Evolutionary conservation across 2,113 vertebrate genomes (phyloP).

Genomic region (Callopanchax toddi): DNA sequence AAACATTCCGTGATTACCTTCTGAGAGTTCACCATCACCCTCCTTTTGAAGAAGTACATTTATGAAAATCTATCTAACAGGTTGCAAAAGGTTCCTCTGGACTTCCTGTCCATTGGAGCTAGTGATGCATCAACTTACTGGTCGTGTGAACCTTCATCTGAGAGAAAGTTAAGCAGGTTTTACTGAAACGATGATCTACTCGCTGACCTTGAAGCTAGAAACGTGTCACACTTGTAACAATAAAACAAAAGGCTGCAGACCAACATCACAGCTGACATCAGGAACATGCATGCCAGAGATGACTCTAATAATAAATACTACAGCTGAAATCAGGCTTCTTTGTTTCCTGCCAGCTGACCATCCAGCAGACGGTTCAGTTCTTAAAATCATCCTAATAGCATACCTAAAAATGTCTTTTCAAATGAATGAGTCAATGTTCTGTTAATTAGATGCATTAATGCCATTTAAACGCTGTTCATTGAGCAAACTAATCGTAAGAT

Average conservation of each 20-base stretch:
- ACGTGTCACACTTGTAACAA: background rate
- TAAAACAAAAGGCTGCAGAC: background rate
- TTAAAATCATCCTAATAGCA: background rate
- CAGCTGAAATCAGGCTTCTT: no score
- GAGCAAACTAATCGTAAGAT: background rate
- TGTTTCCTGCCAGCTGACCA: no score
- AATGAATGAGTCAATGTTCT: background rate
- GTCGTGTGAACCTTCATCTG: no score
- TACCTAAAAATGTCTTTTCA: background rate
- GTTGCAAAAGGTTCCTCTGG: no score
- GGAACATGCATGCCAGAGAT: background rate
- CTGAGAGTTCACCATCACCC: no score
- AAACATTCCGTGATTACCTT: no score
- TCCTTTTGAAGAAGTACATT: no score
- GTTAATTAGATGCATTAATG: background rate
- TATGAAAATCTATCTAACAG: no score
- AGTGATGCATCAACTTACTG: background rate
- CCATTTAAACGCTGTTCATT: background rate
- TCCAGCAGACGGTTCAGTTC: background rate
- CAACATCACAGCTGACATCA: background rate
- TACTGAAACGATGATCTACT: background rate
- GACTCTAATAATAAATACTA: background rate
- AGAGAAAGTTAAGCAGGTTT: background rate
- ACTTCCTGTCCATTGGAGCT: background rate
- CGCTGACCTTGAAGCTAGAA: background rate